Evolutionary conservation across 2,888 invertebrate species (phyloP), one percentile per base, ranked within the genome.

Genomic region (Xanthorhoe spadicearia): DNA sequence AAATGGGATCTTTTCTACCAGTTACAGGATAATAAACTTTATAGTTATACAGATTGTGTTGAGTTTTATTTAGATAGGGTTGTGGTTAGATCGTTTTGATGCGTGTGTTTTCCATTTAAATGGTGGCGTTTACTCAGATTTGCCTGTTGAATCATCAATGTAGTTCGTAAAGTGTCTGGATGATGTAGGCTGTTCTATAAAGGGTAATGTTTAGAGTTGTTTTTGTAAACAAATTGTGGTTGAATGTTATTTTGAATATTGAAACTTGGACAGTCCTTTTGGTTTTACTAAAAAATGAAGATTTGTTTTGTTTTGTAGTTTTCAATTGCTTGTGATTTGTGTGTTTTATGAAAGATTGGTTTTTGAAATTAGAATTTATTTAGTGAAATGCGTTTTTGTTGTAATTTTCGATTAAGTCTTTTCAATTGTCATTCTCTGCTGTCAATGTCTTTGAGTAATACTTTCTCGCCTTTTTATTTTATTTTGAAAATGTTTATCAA

Each of bases 71-170:
- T 38, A 38, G 18, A 15, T 61, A 10, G 38, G 9, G 6, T 38
- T 32, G 8, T 5, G 59, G 50, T 67, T 72, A 53, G n/a, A 65
- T 35, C 61, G 58, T 72, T 77, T 70, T 71, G 61, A 62, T 64
- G 53, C 0, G 9, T 8, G 8, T 64, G 19, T 48, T 53, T 67
- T 72, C 70, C 57, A 78, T 81, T 77, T 78, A 79, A 79, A 79
- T 78, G 73, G 78, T 81, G 79, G 80, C 80, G 82, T 86, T 86
- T 82, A 81, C 77, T 79, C 68, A 74, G 74, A 79, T 82, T 78
- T 83, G 83, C 79, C 73, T 71, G 74, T 79, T 77, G 86, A 85
- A 85, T 84, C 75, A 76, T 78, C 77, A 85, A 85, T 80, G 78
- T 72, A 74, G 72, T 67, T 59, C 77, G 74, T 75, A 73, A 64